phyloP scores from a whole-genome alignment of 1,140 invertebrate genomes.

The Heliconius nattereri region DNA sequence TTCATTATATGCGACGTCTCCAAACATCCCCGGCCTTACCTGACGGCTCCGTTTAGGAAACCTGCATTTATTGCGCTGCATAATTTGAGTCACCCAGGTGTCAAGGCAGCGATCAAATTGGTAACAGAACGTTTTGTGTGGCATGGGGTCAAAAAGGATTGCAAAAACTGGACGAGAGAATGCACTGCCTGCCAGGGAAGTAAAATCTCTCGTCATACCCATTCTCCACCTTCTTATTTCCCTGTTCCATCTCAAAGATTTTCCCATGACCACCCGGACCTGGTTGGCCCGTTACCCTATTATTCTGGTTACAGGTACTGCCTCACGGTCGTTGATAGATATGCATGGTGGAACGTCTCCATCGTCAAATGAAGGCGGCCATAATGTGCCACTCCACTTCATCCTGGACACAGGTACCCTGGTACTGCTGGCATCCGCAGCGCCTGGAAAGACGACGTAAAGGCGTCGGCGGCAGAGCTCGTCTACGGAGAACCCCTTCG shows the following conservation, averaged over 20 bases:
- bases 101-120: conserved; percentile 7
- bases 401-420: conserved; percentile 22
- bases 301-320: conserved; percentile 18
- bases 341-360: conserved; percentile 19
- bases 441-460: conserved; percentile 32
- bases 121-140: conserved; percentile 21
- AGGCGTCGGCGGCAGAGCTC: conserved; percentile 28
- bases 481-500: conserved; percentile 26
- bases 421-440: conserved; percentile 34
- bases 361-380: conserved; percentile 29
- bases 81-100: conserved; percentile 5
- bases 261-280: conserved; percentile 21
- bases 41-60: too few relatives aligned
- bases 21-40: too few relatives aligned
- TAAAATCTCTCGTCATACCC: neutral
- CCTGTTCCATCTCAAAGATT: conserved; percentile 9
- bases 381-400: conserved; percentile 25
- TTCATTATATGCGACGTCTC: neutral
- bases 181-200: conserved; percentile 6
- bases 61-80: conserved; percentile 4
- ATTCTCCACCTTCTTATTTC: neutral
- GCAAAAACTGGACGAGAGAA: neutral
- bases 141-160: neutral
- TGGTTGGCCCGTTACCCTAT: conserved; percentile 16
- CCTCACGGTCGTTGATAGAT: conserved; percentile 18